Evolutionary conservation across 2,113 vertebrate species (phyloP), one percentile per base, ranked within the genome.

Genomic region (Synchiropus splendidus): DNA sequence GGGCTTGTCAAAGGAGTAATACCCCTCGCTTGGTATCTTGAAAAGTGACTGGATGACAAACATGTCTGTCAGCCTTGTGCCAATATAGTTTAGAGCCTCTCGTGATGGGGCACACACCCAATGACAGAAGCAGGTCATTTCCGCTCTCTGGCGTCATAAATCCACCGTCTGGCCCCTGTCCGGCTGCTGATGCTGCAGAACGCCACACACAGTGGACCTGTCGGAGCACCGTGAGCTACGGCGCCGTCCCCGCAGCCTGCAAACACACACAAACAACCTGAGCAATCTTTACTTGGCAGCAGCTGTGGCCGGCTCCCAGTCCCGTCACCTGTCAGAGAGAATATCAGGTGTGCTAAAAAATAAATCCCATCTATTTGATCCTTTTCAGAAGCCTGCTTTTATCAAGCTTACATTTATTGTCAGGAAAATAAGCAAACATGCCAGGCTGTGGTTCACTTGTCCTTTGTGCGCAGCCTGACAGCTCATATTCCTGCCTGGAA

Each of bases 71-170:
- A 86, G 72, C 61, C 61, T 77, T 64, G 78, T 86, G 83, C 83
- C 85, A 83, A 82, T 85, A 80, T 85, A 84, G 83, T 87, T 86
- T 86, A 85, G 81, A 75, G 80, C 73, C 73, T 77, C 80, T 83
- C 79, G 78, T 86, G 83, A 85, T 84, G 85, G 81, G 83, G 75
- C 78, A 78, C 80, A 80, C 83, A 78, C 83, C 73, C 83, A 81
- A 73, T 87, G 85, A 87, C 83, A 86, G 85, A 86, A 87, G 78
- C 81, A 74, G 85, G 85, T 85, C 83, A 84, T 85, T 84, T 83
- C 82, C 68, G 64, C 51, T 74, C 61, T 36, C 74, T 76, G 71
- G 71, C 72, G 60, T 83, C 81, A 85, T 85, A 87, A 87, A 87
- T 85, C 77, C 75, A 83, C 70, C 72, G 77, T 80, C 85, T 86